Evolutionary conservation across 1,140 invertebrate species (phyloP).

Genomic region (Chironomus striatipennis): DNA sequence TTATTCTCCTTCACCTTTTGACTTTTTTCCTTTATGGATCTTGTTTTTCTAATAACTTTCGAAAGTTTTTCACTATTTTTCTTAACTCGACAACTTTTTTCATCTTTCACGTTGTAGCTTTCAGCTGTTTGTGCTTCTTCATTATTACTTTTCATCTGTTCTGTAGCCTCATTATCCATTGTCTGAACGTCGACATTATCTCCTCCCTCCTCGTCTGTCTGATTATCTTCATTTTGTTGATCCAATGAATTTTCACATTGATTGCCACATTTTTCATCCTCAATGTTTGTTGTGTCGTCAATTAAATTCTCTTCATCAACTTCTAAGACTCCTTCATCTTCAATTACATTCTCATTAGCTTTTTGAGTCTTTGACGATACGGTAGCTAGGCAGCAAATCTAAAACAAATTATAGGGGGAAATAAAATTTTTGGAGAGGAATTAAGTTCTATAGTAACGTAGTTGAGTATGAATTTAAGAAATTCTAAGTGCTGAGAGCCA

Average conservation of each 20-base stretch:
- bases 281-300: background rate
- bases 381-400: background rate
- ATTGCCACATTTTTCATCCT: background rate
- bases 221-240: background rate
- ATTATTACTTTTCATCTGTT: background rate
- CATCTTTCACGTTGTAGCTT: conserved; percentile 7
- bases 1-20: background rate
- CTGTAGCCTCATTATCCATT: background rate
- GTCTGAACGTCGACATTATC: background rate
- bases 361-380: background rate
- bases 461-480: no score
- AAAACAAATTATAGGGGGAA: background rate
- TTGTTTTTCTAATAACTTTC: background rate
- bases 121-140: background rate
- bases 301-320: background rate
- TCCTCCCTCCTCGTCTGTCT: background rate
- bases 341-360: background rate
- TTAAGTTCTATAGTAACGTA: no score
- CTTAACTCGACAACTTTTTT: background rate
- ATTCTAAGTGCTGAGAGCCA: no score
- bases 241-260: background rate
- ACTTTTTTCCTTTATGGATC: background rate
- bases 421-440: no score
- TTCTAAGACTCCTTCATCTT: background rate
- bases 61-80: background rate